phyloP scores from a whole-genome alignment of 2,113 vertebrate species.

The Nothoprocta pentlandii region DNA sequence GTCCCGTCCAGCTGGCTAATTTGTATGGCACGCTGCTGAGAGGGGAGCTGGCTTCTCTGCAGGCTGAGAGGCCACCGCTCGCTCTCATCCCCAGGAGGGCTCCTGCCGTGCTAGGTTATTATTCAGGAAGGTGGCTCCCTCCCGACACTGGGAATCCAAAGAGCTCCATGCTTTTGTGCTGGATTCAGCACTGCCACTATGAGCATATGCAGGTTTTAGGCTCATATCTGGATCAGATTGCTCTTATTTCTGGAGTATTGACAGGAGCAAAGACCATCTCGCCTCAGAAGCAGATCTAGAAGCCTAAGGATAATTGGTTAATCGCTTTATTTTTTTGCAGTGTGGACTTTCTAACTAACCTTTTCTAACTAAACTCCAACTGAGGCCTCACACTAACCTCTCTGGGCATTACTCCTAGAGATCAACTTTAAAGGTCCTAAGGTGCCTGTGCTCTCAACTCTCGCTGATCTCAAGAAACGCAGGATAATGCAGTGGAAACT shows the following conservation, averaged over 20 bases:
- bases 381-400: neutral
- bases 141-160: neutral
- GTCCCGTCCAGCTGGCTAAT: neutral
- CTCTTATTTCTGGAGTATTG: neutral
- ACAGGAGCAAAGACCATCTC: neutral
- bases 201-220: neutral
- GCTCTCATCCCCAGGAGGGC: neutral
- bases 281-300: neutral
- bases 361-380: neutral
- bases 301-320: neutral
- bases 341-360: neutral
- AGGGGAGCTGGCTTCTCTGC: neutral
- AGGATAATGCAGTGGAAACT: slow-evolving; percentile 7
- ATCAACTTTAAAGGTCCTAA: neutral
- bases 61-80: neutral
- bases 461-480: neutral
- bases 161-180: neutral
- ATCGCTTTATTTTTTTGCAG: neutral
- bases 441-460: neutral
- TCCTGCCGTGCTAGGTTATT: neutral
- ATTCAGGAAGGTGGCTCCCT: neutral
- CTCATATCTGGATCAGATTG: neutral
- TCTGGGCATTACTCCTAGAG: slow-evolving; percentile 33
- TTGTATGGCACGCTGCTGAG: neutral
- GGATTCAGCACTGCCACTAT: neutral